A percentile compares a stretch with the other conserved stretches of the same genome.
Evolutionary conservation across 2,888 invertebrate species (phyloP).

Genomic region (Cantharis rustica): DNA sequence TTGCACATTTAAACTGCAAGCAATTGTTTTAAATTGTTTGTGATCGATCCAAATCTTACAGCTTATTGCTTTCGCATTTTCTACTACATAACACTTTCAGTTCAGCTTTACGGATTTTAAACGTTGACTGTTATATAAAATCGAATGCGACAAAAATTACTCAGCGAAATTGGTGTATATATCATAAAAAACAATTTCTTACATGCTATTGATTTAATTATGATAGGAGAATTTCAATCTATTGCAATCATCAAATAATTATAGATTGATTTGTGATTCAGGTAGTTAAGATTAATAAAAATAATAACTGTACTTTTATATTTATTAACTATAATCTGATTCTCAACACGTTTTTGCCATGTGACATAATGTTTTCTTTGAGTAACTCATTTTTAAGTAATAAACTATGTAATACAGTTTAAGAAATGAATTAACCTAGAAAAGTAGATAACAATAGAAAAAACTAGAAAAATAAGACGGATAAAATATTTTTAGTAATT

Average conservation of each 20-base stretch:
- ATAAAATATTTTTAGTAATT: no score
- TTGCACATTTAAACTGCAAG: slow-evolving; percentile 29
- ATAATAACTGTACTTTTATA: no score
- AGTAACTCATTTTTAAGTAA: no score
- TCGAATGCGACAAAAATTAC: slow-evolving; percentile 27
- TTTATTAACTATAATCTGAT: no score
- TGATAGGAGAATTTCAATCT: not conserved
- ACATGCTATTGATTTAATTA: slow-evolving; percentile 1
- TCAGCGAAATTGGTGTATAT: slow-evolving; percentile 23
- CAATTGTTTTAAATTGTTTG: slow-evolving; percentile 46
- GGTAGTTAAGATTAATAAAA: no score
- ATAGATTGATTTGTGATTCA: no score
- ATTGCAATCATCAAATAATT: not conserved
- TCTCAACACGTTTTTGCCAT: no score
- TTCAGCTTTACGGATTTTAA: slow-evolving; percentile 41
- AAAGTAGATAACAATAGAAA: no score
- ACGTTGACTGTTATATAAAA: slow-evolving; percentile 33
- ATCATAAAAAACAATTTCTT: slow-evolving; percentile 22
- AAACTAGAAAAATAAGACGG: no score
- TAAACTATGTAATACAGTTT: no score
- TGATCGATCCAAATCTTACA: slow-evolving; percentile 42
- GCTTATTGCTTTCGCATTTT: slow-evolving; percentile 45
- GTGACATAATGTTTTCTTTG: no score
- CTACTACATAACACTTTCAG: slow-evolving; percentile 43
- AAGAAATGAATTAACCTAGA: no score